phyloP scores from a whole-genome alignment of 2,113 vertebrate genomes.

The Muscicapa adusta region DNA sequence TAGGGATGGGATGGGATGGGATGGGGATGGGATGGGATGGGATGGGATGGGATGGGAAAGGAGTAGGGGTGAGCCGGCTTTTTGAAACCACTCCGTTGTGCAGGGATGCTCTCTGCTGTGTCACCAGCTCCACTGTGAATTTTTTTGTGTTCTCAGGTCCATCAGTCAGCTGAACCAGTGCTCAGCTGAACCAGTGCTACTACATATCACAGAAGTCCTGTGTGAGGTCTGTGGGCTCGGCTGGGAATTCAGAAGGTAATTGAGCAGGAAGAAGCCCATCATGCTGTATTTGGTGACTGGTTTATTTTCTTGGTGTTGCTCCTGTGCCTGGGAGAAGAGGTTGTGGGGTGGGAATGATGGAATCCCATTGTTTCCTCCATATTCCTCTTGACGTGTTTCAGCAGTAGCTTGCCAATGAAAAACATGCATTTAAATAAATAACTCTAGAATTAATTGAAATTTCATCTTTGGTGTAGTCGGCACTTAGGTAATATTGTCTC shows the following conservation, averaged over 20 bases:
- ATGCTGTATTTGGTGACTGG: neutral
- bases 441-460: neutral
- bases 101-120: neutral
- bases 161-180: neutral
- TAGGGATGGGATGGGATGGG: too few species aligned
- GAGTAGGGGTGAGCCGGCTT: neutral
- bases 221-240: neutral
- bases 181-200: neutral
- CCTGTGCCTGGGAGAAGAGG: neutral
- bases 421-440: slow-evolving; percentile 7
- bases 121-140: slow-evolving; percentile 4
- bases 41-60: neutral
- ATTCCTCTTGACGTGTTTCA: neutral
- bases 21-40: neutral
- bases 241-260: slow-evolving; percentile 6
- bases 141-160: neutral
- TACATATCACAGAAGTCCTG: neutral
- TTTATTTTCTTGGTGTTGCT: neutral
- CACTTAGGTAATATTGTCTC: neutral
- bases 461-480: neutral
- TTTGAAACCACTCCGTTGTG: neutral
- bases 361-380: neutral
- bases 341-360: neutral
- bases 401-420: neutral
- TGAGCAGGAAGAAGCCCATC: neutral